Base-by-base conservation (phyloP, 2,797 vertebrate genomes). In the Notoglanidium macrostoma region DNA sequence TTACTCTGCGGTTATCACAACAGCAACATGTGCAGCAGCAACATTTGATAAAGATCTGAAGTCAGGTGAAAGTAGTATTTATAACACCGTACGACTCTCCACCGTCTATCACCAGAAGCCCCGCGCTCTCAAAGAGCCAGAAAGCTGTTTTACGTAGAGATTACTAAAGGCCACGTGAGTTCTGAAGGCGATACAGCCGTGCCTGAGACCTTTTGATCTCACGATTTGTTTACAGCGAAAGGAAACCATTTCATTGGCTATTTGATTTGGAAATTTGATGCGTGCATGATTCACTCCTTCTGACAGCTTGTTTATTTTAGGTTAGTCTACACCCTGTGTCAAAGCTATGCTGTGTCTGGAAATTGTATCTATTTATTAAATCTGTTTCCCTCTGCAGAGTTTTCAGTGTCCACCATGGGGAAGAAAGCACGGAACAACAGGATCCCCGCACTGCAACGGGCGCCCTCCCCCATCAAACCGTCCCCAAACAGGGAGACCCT, bases 401-500 rank as follows among this genome's bases (percentile, higher is more conserved):
- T 92, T 92, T 93, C 96, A 97, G 89, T 90, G 54, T 61, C 90
- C 94, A 96, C 93, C 94, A 99, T 99, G 98, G 98, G 97, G 96
- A 98, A 97, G 95, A 99, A 98, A 97, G 96, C 96, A 92, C 97
- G 97, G 95, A 97, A 96, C 91, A 97, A 97, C 94, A 97, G 97
- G 92, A 95, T 94, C 87, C 94, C 96, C 88, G 94, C 96, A 94
- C 94, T 96, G 84, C 96, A 96, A 91, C 95, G 97, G 91, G 95
- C 98, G 5, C 95, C 97, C 29, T 99, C 97, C 90, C 98, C 98
- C 0, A 96, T 98, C 96, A 98, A 97, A 91, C 97, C 96, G 86
- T 99, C 98, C 4, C 97, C 98, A 0, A 97, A 98, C 51, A 96
- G 98, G 92, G 97, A 99, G 93, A 99, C 98, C n/a, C 92, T 99